Evolutionary conservation across 2,113 vertebrate species (phyloP), one percentile per base, ranked within the genome.

Genomic region (Bufo gargarizans): DNA sequence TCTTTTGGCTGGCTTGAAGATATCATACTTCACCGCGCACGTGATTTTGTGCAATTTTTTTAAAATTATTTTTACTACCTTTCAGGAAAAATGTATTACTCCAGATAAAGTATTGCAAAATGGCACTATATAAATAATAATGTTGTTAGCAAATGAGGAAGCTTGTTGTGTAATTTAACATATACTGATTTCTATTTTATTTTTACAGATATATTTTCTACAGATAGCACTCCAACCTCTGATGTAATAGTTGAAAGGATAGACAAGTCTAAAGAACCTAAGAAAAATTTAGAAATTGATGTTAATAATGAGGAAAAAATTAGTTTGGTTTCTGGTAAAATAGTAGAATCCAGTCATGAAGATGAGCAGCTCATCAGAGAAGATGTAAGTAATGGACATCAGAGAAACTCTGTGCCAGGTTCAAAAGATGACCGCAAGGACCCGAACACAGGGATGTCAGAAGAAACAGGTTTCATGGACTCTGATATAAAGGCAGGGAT

Each of bases 401-500:
- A 84, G 58, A 77, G 65, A 20, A 10, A 13, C 16, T 55, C 81
- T 77, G 4, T 45, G 7, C 72, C 71, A 77, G 80, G 74, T 76
- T 16, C 9, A 17, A 69, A 69, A 65, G 80, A 82, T 45, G 71
- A 77, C 63, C 16, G n/a, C 13, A 55, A 33, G 6, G 69, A 53
- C 17, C 33, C 43, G 45, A 63, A 45, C 63, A 56, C 3, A 22
- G 58, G 11, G n/a, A 20, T 77, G 45, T 11, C 50, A 65, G 67
- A 84, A 83, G 33, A 67, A 80, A 71, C 50, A 8, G 61, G 6
- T 67, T 69, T 71, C 14, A n/a, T 71, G 65, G 74, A 53, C 33
- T 84, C n/a, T 77, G 72, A 88, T 22, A 49, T 13, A 82, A 49
- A 16, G 53, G 80, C n/a, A 83, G 58, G 55, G 14, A 16, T 50